Conservation (phyloP, 2,888 invertebrate species). For the Scelioninae gen. 1 region DNA sequence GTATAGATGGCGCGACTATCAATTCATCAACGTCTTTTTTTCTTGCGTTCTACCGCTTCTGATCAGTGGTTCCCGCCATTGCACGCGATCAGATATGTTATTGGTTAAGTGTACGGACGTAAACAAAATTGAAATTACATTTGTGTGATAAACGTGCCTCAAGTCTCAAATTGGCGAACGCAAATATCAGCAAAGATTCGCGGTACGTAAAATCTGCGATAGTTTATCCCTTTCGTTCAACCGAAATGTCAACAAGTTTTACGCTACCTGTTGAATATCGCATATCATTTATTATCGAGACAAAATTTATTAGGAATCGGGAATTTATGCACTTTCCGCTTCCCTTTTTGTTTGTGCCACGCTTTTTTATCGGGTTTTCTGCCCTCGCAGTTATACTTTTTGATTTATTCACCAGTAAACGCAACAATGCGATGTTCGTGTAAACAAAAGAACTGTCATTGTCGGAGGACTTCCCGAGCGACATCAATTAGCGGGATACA, state of each 20-base stretch:
- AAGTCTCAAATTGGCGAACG: neutral
- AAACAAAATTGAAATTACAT: slow-evolving; percentile 29
- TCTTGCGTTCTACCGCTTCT: too few relatives aligned
- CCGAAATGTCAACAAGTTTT: slow-evolving; percentile 31
- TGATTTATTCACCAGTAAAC: slow-evolving; percentile 8
- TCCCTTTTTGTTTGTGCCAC: neutral
- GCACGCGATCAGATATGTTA: slow-evolving; percentile 33
- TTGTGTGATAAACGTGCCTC: slow-evolving; percentile 15
- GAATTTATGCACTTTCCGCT: slow-evolving; percentile 17
- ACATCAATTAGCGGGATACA: too few relatives aligned
- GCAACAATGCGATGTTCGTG: neutral
- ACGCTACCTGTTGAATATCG: slow-evolving; percentile 47
- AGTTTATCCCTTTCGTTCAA: slow-evolving; percentile 1
- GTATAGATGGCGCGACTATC: too few relatives aligned
- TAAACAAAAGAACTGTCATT: slow-evolving; percentile 34
- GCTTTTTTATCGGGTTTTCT: neutral
- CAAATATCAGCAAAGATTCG: neutral
- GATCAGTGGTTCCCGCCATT: slow-evolving; percentile 37
- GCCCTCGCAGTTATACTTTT: neutral
- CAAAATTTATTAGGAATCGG: slow-evolving; percentile 43
- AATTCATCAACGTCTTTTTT: too few relatives aligned
- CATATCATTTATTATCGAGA: slow-evolving; percentile 33
- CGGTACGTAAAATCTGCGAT: slow-evolving; percentile 18
- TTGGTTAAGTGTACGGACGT: slow-evolving; percentile 37
- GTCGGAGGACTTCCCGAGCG: neutral